Evolutionary conservation across 2,113 vertebrate species (phyloP).

Genomic region (Nymphicus hollandicus): DNA sequence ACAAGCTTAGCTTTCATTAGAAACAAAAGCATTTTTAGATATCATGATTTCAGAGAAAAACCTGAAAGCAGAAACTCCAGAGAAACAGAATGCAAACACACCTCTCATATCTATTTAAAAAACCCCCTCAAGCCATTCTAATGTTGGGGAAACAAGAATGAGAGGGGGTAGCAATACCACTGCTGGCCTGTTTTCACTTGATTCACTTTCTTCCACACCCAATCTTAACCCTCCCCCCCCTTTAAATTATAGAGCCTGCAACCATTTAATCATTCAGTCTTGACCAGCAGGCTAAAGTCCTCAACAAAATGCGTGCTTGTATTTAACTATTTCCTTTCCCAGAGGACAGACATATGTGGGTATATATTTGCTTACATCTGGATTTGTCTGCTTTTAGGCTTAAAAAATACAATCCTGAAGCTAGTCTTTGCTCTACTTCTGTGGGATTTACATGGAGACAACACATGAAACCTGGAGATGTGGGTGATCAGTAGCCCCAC

Average conservation of each 20-base stretch:
- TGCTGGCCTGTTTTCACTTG: not conserved
- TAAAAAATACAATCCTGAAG: not conserved
- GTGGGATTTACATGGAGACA: not conserved
- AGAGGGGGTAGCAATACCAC: not conserved
- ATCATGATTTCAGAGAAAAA: not conserved
- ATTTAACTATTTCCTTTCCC: not conserved
- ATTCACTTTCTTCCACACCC: not conserved
- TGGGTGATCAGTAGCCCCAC: not conserved
- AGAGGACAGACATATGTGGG: not conserved
- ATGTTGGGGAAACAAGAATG: not conserved
- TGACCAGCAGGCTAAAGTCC: not conserved
- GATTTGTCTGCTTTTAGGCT: not conserved
- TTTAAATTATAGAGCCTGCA: not conserved
- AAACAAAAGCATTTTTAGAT: not conserved
- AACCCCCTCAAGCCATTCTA: not conserved
- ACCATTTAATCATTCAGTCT: not conserved
- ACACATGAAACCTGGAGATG: not conserved
- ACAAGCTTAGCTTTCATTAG: not conserved
- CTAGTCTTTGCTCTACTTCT: not conserved
- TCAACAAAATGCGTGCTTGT: not conserved
- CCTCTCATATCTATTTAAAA: not conserved
- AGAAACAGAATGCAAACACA: not conserved
- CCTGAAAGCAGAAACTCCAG: not conserved
- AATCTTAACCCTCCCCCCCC: not conserved
- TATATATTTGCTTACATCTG: not conserved